Conservation (phyloP, 2,113 vertebrate genomes). For the Bettongia penicillata region DNA sequence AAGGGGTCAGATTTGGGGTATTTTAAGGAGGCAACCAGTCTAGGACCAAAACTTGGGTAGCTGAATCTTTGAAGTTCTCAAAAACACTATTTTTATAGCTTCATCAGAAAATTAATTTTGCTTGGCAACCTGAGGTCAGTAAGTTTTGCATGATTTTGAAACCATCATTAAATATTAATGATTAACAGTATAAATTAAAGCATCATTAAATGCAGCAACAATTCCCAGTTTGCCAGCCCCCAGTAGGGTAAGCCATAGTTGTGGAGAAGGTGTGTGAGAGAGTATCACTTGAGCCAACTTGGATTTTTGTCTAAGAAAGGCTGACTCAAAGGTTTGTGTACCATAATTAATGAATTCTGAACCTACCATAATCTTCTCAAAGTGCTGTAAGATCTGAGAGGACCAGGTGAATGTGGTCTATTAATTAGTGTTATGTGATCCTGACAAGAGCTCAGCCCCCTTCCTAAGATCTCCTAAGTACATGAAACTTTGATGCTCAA, state of each 20-base stretch:
- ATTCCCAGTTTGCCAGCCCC: constrained; percentile 70
- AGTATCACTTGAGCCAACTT: constrained; percentile 81
- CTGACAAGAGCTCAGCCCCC: constrained; percentile 52
- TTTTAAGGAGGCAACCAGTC: constrained; percentile 57
- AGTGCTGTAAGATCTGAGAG: constrained; percentile 53
- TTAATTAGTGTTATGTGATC: constrained; percentile 72
- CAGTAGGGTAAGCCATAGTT: constrained; percentile 77
- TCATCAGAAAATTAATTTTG: constrained; percentile 48
- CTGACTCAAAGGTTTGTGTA: constrained; percentile 76
- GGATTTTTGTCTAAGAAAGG: constrained; percentile 81
- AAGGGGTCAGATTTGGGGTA: neutral
- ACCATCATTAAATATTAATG: neutral
- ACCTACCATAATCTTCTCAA: constrained; percentile 68
- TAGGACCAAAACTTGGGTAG: constrained; percentile 23
- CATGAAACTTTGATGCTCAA: constrained; percentile 65
- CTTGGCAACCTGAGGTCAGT: neutral
- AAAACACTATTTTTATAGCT: constrained; percentile 43
- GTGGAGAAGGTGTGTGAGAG: constrained; percentile 83
- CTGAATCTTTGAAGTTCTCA: constrained; percentile 47
- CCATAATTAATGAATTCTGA: constrained; percentile 82
- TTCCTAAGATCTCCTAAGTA: constrained; percentile 65
- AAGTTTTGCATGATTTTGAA: neutral
- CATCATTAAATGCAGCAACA: constrained; percentile 62
- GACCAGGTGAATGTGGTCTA: constrained; percentile 64
- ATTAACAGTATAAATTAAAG: neutral